phyloP scores from a whole-genome alignment of 2,888 invertebrate genomes.

The Ormyrus nitidulus region DNA sequence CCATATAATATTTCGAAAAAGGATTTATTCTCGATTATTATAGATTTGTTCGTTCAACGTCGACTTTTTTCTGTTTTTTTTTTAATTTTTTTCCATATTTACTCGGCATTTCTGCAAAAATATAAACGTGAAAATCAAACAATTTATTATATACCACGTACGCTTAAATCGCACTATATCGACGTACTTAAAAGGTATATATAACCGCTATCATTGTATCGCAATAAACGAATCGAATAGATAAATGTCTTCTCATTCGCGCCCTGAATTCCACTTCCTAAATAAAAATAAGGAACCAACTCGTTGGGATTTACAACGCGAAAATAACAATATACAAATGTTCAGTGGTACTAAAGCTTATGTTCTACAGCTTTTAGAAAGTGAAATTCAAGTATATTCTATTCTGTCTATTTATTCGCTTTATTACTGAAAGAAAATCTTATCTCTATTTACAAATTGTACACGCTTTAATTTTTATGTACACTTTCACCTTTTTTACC shows the following conservation, averaged over 20 bases:
- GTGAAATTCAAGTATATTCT: constrained; percentile 15
- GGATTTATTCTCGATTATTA: constrained; percentile 47
- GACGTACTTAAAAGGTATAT: constrained; percentile 39
- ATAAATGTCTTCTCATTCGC: constrained; percentile 12
- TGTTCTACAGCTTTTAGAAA: constrained; percentile 4
- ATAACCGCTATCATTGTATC: constrained; percentile 42
- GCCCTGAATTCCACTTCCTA: constrained; percentile 13
- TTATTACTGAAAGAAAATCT: constrained; percentile 22
- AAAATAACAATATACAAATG: constrained; percentile 7
- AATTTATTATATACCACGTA: constrained; percentile 47
- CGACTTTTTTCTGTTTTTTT: constrained; percentile 27
- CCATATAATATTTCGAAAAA: constrained; percentile 46
- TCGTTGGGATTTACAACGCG: not conserved
- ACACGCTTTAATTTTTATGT: constrained; percentile 39
- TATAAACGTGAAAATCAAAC: constrained; percentile 59
- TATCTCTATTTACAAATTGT: constrained; percentile 50
- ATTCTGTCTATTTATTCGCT: constrained; percentile 30
- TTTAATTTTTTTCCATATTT: constrained; percentile 43
- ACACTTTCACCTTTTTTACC: constrained; percentile 26
- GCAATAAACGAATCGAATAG: constrained; percentile 47
- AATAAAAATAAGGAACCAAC: constrained; percentile 11
- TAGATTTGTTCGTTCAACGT: constrained; percentile 44
- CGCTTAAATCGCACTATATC: constrained; percentile 43
- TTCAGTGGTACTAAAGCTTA: constrained; percentile 1
- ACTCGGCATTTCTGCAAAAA: constrained; percentile 57